phyloP scores from a whole-genome alignment of 1,140 invertebrate species.

The Lordiphosa stackelbergi region DNA sequence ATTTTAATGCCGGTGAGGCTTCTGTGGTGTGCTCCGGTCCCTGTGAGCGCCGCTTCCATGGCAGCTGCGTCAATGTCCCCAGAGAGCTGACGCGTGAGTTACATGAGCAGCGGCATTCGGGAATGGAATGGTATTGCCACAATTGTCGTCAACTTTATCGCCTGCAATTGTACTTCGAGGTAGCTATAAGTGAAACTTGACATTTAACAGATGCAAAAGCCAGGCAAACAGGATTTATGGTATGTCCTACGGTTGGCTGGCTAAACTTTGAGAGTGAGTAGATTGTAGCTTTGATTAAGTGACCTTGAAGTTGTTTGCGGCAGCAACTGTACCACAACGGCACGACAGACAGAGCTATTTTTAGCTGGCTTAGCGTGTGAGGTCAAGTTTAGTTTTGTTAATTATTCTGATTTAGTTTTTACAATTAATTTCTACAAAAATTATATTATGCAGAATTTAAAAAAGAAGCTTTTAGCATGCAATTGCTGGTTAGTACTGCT shows the following conservation, averaged over 20 bases:
- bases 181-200: constrained; percentile 23
- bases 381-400: too few relatives aligned
- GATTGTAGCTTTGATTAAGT: constrained; percentile 12
- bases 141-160: constrained; percentile 74
- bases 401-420: too few relatives aligned
- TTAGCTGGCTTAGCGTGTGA: too few relatives aligned
- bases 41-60: constrained; percentile 49
- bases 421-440: too few relatives aligned
- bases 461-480: too few relatives aligned
- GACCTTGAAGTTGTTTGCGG: constrained; percentile 7
- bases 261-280: too few relatives aligned
- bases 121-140: constrained; percentile 68
- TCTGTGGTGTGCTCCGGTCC: constrained; percentile 54
- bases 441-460: too few relatives aligned
- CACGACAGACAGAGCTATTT: background rate
- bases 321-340: background rate
- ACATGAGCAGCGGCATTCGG: background rate
- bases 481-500: too few relatives aligned
- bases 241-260: background rate
- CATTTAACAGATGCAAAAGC: constrained; percentile 3
- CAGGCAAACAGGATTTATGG: constrained; percentile 1
- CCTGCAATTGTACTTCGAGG: constrained; percentile 73
- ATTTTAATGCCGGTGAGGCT: constrained; percentile 48
- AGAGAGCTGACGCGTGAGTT: constrained; percentile 47
- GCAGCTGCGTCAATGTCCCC: constrained; percentile 52